Conservation (phyloP, 2,113 vertebrate genomes). For the Microcebus ravelobensis region DNA sequence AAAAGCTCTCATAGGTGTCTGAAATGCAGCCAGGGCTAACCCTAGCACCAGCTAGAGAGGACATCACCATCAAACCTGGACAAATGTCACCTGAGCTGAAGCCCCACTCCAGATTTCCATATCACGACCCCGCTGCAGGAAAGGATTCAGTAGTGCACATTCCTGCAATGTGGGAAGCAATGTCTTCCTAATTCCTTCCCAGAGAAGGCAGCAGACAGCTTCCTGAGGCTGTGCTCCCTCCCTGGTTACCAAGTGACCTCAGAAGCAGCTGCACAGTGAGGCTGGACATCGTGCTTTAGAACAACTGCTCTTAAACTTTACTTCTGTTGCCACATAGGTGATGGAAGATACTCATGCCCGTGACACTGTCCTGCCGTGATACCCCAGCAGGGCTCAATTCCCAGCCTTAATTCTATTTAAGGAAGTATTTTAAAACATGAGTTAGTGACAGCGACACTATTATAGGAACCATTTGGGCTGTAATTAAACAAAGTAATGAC, state of each 20-base stretch:
- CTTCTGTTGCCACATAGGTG: neutral
- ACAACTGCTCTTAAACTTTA: neutral
- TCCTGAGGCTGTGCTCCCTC: neutral
- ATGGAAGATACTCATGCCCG: neutral
- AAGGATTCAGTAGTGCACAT: neutral
- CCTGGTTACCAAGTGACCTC: neutral
- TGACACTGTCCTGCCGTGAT: neutral
- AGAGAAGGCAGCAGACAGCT: neutral
- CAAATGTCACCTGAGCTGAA: neutral
- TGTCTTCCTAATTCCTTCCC: neutral
- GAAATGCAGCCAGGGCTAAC: neutral
- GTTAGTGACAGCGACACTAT: neutral
- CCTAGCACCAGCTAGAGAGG: neutral
- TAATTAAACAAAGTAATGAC: slow-evolving; percentile 15
- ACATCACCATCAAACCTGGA: neutral
- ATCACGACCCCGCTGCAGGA: neutral
- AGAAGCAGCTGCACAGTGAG: neutral
- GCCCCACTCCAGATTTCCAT: neutral
- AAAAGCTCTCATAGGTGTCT: neutral
- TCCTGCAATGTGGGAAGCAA: neutral
- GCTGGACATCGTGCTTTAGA: neutral
- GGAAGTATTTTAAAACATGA: neutral
- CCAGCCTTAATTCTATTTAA: neutral
- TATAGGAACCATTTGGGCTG: neutral
- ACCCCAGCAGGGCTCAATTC: neutral